Percentiles rank a stretch among this genome's conserved stretches.
phyloP scores from a whole-genome alignment of 1,140 invertebrate genomes.

The Daktulosphaira vitifoliae region DNA sequence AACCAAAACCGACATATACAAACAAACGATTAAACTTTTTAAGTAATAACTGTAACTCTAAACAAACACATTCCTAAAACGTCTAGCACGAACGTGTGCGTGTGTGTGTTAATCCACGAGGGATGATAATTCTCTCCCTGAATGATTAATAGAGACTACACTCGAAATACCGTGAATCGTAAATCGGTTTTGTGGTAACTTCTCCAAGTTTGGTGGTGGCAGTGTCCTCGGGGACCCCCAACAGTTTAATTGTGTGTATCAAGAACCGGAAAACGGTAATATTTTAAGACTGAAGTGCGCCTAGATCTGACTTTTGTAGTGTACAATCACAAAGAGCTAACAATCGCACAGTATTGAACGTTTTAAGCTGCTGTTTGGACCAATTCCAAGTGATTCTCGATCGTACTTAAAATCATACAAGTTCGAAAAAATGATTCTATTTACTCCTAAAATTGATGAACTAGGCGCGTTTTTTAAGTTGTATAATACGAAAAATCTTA shows the following conservation, averaged over 20 bases:
- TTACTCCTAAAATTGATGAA: too few relatives aligned
- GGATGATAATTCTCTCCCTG: conserved; percentile 12
- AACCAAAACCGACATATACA: neutral
- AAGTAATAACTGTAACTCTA: neutral
- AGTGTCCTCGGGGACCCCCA: conserved; percentile 7
- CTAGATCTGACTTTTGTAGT: neutral
- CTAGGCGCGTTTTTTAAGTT: too few relatives aligned
- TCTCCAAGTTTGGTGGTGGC: conserved; percentile 6
- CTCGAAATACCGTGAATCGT: conserved; percentile 1
- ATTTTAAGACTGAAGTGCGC: conserved; percentile 8
- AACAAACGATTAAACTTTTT: conserved; percentile 13
- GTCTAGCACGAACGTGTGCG: too few relatives aligned
- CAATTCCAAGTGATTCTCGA: neutral
- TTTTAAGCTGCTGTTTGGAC: neutral
- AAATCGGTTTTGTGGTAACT: conserved; percentile 21
- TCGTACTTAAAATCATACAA: neutral
- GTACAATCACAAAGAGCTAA: neutral
- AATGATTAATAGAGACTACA: conserved; percentile 20
- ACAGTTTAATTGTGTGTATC: conserved; percentile 23
- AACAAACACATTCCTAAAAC: too few relatives aligned
- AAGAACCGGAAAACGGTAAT: conserved; percentile 16
- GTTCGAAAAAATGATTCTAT: too few relatives aligned
- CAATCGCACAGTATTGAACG: neutral
- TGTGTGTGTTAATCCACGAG: conserved; percentile 9
- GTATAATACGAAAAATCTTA: too few relatives aligned